phyloP scores from a whole-genome alignment of 2,888 invertebrate genomes.

The Amphimallon solstitiale region DNA sequence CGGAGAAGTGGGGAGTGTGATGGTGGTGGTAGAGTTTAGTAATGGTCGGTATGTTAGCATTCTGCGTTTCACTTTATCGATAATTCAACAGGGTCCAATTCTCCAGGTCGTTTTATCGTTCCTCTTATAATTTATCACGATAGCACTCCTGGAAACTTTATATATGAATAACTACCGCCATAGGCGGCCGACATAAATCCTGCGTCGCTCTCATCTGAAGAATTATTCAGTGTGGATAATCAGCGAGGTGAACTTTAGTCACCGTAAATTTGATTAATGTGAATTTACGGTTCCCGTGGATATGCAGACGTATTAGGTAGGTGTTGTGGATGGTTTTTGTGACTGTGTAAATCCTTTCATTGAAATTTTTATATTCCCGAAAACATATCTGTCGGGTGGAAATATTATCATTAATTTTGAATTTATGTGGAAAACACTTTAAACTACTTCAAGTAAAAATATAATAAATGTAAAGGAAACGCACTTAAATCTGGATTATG shows the following conservation, averaged over 20 bases:
- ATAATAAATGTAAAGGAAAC: too few relatives aligned
- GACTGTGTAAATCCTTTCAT: not conserved
- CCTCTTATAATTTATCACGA: constrained; percentile 52
- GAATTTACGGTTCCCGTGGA: constrained; percentile 44
- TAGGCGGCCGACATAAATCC: constrained; percentile 49
- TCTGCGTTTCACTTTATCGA: constrained; percentile 41
- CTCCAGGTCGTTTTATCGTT: constrained; percentile 45
- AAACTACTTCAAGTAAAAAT: too few relatives aligned
- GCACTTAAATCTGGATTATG: too few relatives aligned
- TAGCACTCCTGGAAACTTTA: constrained; percentile 52
- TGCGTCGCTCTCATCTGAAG: constrained; percentile 41
- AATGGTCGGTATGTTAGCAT: constrained; percentile 37
- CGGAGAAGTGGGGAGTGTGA: not conserved
- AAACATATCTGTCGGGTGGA: too few relatives aligned
- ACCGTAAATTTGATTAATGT: constrained; percentile 49
- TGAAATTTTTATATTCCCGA: not conserved
- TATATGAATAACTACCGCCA: constrained; percentile 50
- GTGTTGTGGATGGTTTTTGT: not conserved
- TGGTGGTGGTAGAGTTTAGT: constrained; percentile 12
- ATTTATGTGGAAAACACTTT: too few relatives aligned
- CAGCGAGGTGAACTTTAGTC: constrained; percentile 49
- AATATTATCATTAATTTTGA: too few relatives aligned
- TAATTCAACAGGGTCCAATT: constrained; percentile 44
- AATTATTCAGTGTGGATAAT: constrained; percentile 52
- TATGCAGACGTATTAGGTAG: constrained; percentile 7